Evolutionary conservation across 2,888 invertebrate genomes (phyloP), one percentile per base, ranked within the genome.

Genomic region (Drosophila quasianomalipes): DNA sequence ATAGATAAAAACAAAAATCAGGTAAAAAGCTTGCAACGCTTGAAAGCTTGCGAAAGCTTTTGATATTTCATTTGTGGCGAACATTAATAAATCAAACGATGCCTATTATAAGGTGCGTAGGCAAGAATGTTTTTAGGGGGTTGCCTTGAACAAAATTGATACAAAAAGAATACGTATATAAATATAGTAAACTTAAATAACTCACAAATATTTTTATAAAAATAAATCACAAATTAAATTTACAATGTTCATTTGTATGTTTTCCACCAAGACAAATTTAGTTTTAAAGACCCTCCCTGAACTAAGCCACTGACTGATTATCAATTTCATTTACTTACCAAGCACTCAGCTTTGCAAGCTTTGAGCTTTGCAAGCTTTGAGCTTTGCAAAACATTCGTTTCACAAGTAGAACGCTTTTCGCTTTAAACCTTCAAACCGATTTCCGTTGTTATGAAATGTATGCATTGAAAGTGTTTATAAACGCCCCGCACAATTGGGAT

Each of bases 391-490:
- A 30, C 64, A 57, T 57, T 39, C 37, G 26, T 3, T 35, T 37
- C 28, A 9, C 7, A 22, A 47, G 16, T 22, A 9, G 12, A 10
- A 14, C 33, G 71, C 76, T 76, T 72, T 61, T 22, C 12, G 10
- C 14, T 12, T 16, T 28, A 68, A 57, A 55, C 35, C 5, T 2
- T 2, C 33, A 3, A 10, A 2, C 3, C 35, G 28, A 35, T 76
- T 60, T 26, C 74, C 49, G 41, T 57, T 61, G 22, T 76, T 53
- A 58, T 58, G 79, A 78, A 76, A 76, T 76, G 10, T 1, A 22
- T 41, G 12, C 14, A 28, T 3, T 16, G 14, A 68, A 72, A 44
- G 22, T 37, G 63, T 39, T 61, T 76, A 76, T 57, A 76, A 64
- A 39, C 37, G 31, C 10, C 19, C 30, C 44, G 28, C 35, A 39